Base-by-base conservation (phyloP, 2,888 invertebrate species). In the Caenorhabditis sp. region DNA sequence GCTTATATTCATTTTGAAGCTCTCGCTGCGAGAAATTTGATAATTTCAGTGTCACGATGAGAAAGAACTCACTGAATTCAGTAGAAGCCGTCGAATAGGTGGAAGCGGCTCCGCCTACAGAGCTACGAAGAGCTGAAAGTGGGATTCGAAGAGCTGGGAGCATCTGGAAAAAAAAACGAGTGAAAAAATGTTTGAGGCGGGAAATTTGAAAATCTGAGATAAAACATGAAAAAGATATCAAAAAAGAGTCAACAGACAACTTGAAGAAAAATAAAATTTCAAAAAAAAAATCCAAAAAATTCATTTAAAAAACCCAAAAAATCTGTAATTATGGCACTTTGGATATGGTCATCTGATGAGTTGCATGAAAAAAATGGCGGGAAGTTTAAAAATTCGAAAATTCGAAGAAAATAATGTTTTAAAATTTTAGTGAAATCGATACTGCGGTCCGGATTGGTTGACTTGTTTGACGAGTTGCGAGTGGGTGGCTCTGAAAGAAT, bases 61-160 rank as follows among this genome's bases (percentile, higher is more conserved):
- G 7, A 26, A 56, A 47, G 54, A 47, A 74, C 74, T 63, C 47
- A 82, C 82, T 66, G n/a, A 82, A 82, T 28, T 82, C 76, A 12
- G 63, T 61, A n/a, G 47, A 51, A 19, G 22, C 72, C 14, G 76
- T 35, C 49, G 72, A 80, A n/a, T n/a, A n/a, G n/a, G n/a, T n/a
- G n/a, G n/a, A 16, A 64, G 56, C 19, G 47, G 19, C 1, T 61
- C 76, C 16, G n/a, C 38, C 38, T 38, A 38, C 38, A 12, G 10
- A 10, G 12, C 10, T 12, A 68, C 58, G 8, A 59, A 70, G 5
- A 28, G n/a, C 10, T 47, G n/a, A 41, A 59, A 14, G 31, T 49
- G 77, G 61, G 54, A 77, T 51, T 31, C 77, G n/a, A 38, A 38
- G 59, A 4, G 35, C 28, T 19, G 69, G 61, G 22, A 77, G 61